Evolutionary conservation across 2,888 invertebrate genomes (phyloP), one percentile per base, ranked within the genome.

Genomic region (Cacoxenus indagator): DNA sequence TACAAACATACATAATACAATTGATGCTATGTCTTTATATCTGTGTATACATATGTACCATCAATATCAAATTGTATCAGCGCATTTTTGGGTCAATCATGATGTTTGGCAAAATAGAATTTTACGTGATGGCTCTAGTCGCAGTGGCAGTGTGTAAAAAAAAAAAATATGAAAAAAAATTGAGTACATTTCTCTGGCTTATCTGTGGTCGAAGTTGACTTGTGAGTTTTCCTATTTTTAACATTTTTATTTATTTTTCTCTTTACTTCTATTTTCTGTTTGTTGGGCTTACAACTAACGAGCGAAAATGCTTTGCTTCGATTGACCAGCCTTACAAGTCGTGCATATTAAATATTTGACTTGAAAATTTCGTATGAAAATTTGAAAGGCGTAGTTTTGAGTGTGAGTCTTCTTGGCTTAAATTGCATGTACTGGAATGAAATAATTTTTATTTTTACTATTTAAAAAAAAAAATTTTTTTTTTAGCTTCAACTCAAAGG

Each of bases 21-120:
- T n/a, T n/a, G n/a, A n/a, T n/a, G n/a, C n/a, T n/a, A n/a, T n/a
- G n/a, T n/a, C n/a, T n/a, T n/a, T 37, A 37, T 54, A 54, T 24
- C 14, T 54, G 19, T 6, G 26, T 54, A 14, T 22, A 22, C 19
- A 11, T 19, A 24, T 24, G 14, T 54, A 65, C 19, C 8, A 27
- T 2, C 48, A 14, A 51, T 80, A 77, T 82, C 80, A 76, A 72
- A 79, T 75, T 75, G 81, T 81, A 78, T 78, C 82, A 81, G 74
- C 78, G 75, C 75, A 72, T 78, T 78, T 81, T 82, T 78, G 76
- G 81, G 81, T 82, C 81, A 81, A 82, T 78, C 78, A 78, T 29
- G 67, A 48, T 64, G 9, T 29, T 45, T 65, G 65, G 45, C 57
- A 55, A 62, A 62, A 45, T 62, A 61, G 31, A 57, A 55, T 43